Evolutionary conservation across 2,797 vertebrate genomes (phyloP), one percentile per base, ranked within the genome.

Genomic region (Nannoperca australis): DNA sequence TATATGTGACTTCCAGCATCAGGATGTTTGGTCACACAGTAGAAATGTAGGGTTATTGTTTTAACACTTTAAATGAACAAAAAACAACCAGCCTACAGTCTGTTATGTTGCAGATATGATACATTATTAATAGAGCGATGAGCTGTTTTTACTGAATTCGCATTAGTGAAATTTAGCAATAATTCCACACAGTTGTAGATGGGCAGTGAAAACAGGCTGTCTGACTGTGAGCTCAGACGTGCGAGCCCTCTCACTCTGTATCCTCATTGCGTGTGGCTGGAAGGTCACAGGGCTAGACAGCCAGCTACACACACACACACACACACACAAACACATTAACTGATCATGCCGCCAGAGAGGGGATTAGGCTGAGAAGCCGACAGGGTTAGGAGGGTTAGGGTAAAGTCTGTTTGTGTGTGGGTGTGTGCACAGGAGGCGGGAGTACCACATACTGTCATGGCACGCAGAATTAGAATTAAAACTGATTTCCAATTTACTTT

Each of bases 251-350:
- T 83, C 82, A 71, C 76, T 88, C 85, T 88, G 85, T 89, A 90
- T 92, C 87, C 89, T 88, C 83, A 85, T 94, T 65, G 89, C 93
- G 86, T 95, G 92, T 91, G 82, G 87, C 88, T 89, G 90, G 90
- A 93, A 95, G 93, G 94, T 95, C 93, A 92, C 83, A 88, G 81
- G 85, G 83, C 84, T 85, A 94, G 91, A 93, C 89, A 84, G 93
- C 67, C 83, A 67, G 75, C 73, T 65, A 83, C 78, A 72, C 54
- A 66, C 67, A 66, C 74, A 68, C 79, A 81, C 63, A 82, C 77
- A 84, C 76, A 70, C 69, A 68, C 64, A 78, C 71, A 87, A 73
- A 89, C 87, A 90, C 87, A 85, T 90, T 84, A 91, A 91, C 88
- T 88, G 86, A 92, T 92, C 91, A 84, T 91, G 89, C 90, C 62